Evolutionary conservation across 2,797 vertebrate species (phyloP), one percentile per base, ranked within the genome.

Genomic region (Hapalemur alaotrensis): DNA sequence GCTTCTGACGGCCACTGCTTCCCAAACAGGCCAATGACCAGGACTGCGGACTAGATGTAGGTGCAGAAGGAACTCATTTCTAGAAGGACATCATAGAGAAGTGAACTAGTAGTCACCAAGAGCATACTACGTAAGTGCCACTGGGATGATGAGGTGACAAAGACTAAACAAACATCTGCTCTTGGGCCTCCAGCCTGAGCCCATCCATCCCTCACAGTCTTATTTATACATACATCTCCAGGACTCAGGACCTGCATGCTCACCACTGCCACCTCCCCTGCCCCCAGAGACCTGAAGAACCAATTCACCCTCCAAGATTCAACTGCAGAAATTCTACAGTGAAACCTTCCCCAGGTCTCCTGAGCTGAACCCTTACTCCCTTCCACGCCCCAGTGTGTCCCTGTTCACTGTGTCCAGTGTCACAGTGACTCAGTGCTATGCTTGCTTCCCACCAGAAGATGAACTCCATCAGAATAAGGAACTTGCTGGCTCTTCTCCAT

Each of bases 321-420:
- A 3, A 25, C 10, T 28, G 76, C 72, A 94, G 48, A 52, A 88
- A 2, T 9, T 50, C 52, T 80, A 46, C 46, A 9, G 15, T 2
- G 3, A 32, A 38, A 38, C 9, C 4, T 0, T 3, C 48, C 54
- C 23, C 4, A 13, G 46, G 48, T 28, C 70, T 13, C 70, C 18
- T 50, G n/a, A 7, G 25, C 10, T 7, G 50, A 89, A 20, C 48
- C 18, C 50, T 79, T n/a, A 1, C 28, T 5, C 11, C 86, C 46
- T 54, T 48, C 50, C 54, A 13, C 0, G 9, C 30, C 15, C 43
- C 35, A 4, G 35, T 0, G 20, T 25, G 25, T 12, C 30, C 63
- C 22, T 6, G 17, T 5, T 3, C 18, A 7, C 54, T 7, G 2
- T 11, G 2, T 4, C 12, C 41, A 0, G 12, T 9, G 48, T 54